These are phyloP conservation scores for Pteronotus mesoamericanus DNA, from an alignment of 2,797 vertebrate genomes.

Conservation along the genomic window DNA sequence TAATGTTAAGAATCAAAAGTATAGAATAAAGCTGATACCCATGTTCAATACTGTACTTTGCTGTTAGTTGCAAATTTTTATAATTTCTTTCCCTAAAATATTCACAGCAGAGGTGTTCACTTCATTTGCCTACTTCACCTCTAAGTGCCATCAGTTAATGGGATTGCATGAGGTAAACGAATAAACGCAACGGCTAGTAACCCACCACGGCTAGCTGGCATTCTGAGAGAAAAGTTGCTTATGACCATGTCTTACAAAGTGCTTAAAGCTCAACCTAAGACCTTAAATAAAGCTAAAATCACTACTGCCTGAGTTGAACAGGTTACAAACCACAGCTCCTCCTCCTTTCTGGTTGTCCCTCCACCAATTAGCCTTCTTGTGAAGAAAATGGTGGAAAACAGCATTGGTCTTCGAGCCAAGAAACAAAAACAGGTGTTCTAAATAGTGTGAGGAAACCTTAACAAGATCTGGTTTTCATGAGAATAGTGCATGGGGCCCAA, in stretches of 20 bases:
- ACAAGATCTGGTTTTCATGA: not conserved
- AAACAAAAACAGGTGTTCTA: not conserved
- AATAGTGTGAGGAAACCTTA: not conserved
- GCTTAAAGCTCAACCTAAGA: constrained; percentile 45
- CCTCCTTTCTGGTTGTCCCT: not conserved
- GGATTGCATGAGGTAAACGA: constrained; percentile 37
- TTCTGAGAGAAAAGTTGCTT: not conserved
- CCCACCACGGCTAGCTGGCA: not conserved
- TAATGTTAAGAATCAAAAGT: not conserved
- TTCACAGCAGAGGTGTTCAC: constrained; percentile 9
- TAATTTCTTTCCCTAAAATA: not conserved
- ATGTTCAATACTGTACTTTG: not conserved
- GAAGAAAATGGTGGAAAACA: not conserved
- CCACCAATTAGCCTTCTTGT: not conserved
- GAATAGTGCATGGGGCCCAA: not conserved
- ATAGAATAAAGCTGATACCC: not conserved
- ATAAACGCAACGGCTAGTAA: constrained; percentile 23
- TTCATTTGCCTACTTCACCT: not conserved
- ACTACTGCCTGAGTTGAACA: not conserved
- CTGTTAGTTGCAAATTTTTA: constrained; percentile 25
- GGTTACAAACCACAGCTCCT: not conserved
- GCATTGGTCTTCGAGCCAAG: not conserved
- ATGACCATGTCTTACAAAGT: not conserved
- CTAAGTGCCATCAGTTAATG: not conserved
- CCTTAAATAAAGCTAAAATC: constrained; percentile 46